Conservation (phyloP, 1,140 invertebrate genomes). For the Eubasilissa regina region DNA sequence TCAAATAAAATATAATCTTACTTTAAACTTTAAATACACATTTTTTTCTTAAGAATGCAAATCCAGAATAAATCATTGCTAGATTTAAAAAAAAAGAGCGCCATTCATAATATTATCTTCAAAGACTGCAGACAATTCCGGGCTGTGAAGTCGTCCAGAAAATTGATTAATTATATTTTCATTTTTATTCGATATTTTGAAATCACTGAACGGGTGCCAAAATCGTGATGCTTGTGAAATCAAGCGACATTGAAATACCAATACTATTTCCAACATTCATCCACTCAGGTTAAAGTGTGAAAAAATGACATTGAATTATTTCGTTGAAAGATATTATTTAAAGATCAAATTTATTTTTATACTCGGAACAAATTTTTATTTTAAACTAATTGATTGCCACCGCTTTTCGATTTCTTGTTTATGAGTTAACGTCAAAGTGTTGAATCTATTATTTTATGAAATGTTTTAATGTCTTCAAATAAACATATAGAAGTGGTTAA, state of each 20-base stretch:
- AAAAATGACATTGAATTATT: conserved; percentile 22
- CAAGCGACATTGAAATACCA: conserved; percentile 5
- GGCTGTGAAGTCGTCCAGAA: background rate
- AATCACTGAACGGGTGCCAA: conserved; percentile 7
- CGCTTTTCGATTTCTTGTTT: background rate
- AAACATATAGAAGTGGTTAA: too few species aligned
- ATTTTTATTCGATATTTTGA: conserved; percentile 24
- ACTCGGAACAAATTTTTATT: background rate
- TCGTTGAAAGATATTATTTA: background rate
- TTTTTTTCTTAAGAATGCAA: too few species aligned
- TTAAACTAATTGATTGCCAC: background rate
- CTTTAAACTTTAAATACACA: too few species aligned
- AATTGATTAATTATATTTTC: conserved; percentile 23
- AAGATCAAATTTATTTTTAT: background rate
- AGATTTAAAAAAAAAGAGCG: too few species aligned
- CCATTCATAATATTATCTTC: background rate
- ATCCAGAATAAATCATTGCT: too few species aligned
- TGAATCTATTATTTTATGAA: too few species aligned
- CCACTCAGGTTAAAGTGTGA: conserved; percentile 1
- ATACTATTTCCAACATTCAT: conserved; percentile 1
- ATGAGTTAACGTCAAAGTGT: too few species aligned
- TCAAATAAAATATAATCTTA: too few species aligned
- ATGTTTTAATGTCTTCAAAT: too few species aligned
- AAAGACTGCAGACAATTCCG: conserved; percentile 12
- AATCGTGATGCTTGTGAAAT: background rate